Base-by-base conservation (phyloP, 2,888 invertebrate genomes). In the Megamerina dolium region DNA sequence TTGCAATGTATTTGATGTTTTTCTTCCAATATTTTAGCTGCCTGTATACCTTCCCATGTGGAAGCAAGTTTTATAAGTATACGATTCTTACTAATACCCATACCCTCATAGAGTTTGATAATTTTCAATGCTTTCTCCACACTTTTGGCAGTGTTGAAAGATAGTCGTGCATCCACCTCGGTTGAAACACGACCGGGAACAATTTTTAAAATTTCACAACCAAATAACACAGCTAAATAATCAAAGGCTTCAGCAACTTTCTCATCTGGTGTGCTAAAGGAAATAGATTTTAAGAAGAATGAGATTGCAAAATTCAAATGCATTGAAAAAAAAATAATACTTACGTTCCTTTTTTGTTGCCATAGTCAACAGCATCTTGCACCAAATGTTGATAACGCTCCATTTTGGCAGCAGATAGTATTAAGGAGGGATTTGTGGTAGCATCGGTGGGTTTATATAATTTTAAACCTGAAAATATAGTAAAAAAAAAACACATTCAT, bases 41-140 rank as follows among this genome's bases (percentile, higher is more conserved):
- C 97, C 75, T 96, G 90, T 52, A 99, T 96, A 20, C 99, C 97
- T 75, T 99, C 99, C 99, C 99, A 99, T 0, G 99, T 97, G 2
- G 96, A 93, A 1, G 96, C 94, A 53, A 99, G 75, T 73, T 99
- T 99, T 54, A 99, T 97, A 16, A 99, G 78, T 66, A 99, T 84
- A 42, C 99, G 80, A 13, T 97, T 91, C 66, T 93, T 96, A 48
- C 77, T 75, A 41, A 99, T 85, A 5, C 96, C 95, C 61, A 84
- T 80, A 48, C 90, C 87, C 60, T 89, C 83, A 73, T 97, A 99
- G 63, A 96, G 74, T 41, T 82, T 75, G 57, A 99, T 95, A 33
- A 97, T 74, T 61, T 87, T 86, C 42, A 82, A 77, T 4, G 96
- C 97, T 68, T 94, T 95, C 9, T 81, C 77, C 56, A 99, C 82